These are phyloP conservation scores for Cryptoblepharus egeriae DNA, from an alignment of 2,797 vertebrate genomes.

Conservation along the genomic window DNA sequence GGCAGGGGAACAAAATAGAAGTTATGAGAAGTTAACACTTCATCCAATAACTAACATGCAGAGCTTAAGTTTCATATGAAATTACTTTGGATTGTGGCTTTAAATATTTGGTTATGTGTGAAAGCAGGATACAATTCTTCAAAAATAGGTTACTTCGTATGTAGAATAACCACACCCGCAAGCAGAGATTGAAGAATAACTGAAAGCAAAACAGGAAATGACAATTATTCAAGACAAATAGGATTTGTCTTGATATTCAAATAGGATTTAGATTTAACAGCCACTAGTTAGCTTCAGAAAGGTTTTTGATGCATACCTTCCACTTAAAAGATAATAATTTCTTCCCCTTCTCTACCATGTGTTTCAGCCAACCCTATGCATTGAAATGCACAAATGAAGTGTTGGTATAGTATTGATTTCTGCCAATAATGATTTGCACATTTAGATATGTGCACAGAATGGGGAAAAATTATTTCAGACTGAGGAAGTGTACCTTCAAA, in stretches of 20 bases:
- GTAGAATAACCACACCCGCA: slow-evolving; percentile 16
- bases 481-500: neutral
- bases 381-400: neutral
- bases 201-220: slow-evolving; percentile 20
- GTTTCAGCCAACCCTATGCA: neutral
- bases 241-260: too few relatives aligned
- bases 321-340: neutral
- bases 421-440: neutral
- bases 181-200: neutral
- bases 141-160: neutral
- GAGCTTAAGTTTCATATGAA: neutral
- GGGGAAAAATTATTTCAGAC: neutral
- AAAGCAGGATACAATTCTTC: slow-evolving; percentile 19
- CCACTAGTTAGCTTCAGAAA: neutral
- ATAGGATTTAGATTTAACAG: neutral
- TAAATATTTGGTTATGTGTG: neutral
- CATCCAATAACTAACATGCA: neutral
- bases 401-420: neutral
- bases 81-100: neutral
- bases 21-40: neutral
- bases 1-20: too few relatives aligned
- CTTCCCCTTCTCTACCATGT: neutral
- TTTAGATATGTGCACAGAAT: neutral
- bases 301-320: neutral
- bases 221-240: neutral